Conservation (phyloP, 2,888 invertebrate genomes). For the Andrena dorsata region DNA sequence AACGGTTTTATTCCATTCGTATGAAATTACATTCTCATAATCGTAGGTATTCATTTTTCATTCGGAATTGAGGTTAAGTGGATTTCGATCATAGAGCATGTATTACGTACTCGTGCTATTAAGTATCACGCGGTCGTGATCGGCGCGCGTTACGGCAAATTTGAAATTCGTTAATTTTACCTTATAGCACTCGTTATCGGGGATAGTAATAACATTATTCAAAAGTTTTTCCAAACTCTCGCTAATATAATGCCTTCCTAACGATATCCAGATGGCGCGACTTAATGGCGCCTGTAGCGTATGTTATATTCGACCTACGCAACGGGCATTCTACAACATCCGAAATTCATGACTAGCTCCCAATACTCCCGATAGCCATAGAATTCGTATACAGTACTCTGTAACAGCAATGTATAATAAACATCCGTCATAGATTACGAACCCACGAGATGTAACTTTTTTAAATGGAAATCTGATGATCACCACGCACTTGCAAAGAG, state of each 20-base stretch:
- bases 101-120: background rate
- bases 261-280: constrained; percentile 80
- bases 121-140: constrained; percentile 18
- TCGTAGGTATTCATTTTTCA: constrained; percentile 61
- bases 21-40: constrained; percentile 42
- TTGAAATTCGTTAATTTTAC: constrained; percentile 56
- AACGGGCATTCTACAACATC: constrained; percentile 74
- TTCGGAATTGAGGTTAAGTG: constrained; percentile 63
- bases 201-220: constrained; percentile 68
- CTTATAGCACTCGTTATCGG: constrained; percentile 37
- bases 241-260: constrained; percentile 72
- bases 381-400: constrained; percentile 37
- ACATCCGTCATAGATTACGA: constrained; percentile 53
- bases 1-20: constrained; percentile 24
- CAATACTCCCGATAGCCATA: constrained; percentile 53
- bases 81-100: constrained; percentile 24
- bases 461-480: constrained; percentile 19
- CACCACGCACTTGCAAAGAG: constrained; percentile 34
- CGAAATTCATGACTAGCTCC: constrained; percentile 72
- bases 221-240: constrained; percentile 75
- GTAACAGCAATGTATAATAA: constrained; percentile 25
- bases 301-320: constrained; percentile 71
- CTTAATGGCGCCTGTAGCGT: constrained; percentile 74
- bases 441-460: constrained; percentile 41
- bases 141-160: constrained; percentile 19